Evolutionary conservation across 2,113 vertebrate genomes (phyloP).

Genomic region (Rhipidura dahli): DNA sequence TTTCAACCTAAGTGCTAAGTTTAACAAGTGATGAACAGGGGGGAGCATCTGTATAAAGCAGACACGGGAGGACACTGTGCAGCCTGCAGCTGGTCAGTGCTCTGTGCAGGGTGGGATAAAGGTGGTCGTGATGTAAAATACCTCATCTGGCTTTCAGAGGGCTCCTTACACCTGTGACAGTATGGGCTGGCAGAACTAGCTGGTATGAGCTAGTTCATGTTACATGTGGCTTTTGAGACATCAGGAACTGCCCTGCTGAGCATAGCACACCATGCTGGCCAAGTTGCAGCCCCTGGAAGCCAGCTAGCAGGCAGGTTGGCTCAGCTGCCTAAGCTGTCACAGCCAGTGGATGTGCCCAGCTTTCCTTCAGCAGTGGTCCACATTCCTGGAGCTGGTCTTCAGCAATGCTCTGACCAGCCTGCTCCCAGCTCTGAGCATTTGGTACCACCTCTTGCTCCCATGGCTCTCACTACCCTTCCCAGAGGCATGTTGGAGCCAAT

Average conservation of each 20-base stretch:
- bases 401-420: background rate
- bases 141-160: background rate
- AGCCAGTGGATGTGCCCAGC: background rate
- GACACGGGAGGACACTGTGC: background rate
- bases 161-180: background rate
- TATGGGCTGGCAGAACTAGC: background rate
- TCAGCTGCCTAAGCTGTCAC: background rate
- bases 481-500: background rate
- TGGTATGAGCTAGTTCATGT: background rate
- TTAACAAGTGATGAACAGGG: background rate
- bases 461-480: background rate
- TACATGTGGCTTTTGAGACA: background rate
- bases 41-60: background rate
- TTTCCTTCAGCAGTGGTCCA: background rate
- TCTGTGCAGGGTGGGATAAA: background rate
- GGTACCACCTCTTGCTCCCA: background rate
- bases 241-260: background rate
- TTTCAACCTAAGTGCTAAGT: background rate
- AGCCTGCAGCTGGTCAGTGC: background rate
- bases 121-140: background rate
- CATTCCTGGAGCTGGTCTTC: background rate
- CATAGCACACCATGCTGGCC: background rate
- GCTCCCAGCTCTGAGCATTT: background rate
- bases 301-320: background rate
- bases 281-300: background rate